phyloP scores from a whole-genome alignment of 2,888 invertebrate genomes.

The Selenia dentaria region DNA sequence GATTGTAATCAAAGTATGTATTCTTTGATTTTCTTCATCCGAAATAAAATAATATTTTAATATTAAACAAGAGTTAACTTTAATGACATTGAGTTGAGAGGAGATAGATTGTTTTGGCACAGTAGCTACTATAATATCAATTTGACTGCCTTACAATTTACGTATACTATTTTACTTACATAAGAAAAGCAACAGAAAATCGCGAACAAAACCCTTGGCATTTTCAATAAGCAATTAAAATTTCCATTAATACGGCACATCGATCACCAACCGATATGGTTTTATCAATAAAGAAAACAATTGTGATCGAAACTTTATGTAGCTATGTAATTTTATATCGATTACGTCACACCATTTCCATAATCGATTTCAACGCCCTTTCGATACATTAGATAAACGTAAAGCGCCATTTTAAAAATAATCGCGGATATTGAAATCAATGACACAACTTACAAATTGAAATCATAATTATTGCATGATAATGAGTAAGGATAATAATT shows the following conservation, averaged over 20 bases:
- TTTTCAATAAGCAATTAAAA: slow-evolving; percentile 35
- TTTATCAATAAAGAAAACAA: slow-evolving; percentile 41
- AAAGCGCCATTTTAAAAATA: slow-evolving; percentile 9
- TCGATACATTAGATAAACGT: slow-evolving; percentile 26
- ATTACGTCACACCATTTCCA: slow-evolving; percentile 38
- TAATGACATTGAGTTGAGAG: no score
- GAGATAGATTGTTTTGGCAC: no score
- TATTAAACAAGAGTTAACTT: no score
- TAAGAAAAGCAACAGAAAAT: slow-evolving; percentile 30
- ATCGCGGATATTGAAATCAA: slow-evolving; percentile 4
- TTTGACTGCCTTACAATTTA: no score
- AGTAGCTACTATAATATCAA: no score
- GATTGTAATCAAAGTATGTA: no score
- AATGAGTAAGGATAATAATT: no score
- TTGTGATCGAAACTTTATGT: slow-evolving; percentile 42
- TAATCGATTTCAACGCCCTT: slow-evolving; percentile 36
- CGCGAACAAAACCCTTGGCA: slow-evolving; percentile 23
- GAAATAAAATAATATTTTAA: no score
- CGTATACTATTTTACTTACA: slow-evolving; percentile 38
- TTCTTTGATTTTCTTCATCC: no score
- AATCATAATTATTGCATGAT: neutral
- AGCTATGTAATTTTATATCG: slow-evolving; percentile 39
- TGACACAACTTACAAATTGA: slow-evolving; percentile 4
- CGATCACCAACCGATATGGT: slow-evolving; percentile 29
- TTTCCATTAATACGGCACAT: slow-evolving; percentile 30